phyloP scores from a whole-genome alignment of 2,797 vertebrate species.

The Poeciliopsis presidionis region DNA sequence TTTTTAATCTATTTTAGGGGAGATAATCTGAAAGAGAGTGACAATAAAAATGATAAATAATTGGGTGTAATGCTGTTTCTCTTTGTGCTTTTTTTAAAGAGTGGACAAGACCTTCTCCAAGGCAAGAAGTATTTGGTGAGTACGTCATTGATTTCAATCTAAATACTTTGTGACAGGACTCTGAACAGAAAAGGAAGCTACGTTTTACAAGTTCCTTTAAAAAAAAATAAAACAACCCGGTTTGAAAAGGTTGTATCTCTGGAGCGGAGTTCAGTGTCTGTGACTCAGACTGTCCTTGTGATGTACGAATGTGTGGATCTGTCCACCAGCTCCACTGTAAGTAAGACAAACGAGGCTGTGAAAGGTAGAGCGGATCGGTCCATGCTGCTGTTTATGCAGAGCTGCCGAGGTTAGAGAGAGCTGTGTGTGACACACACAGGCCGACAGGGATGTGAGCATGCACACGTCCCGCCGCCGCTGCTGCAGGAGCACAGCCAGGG shows the following conservation, averaged over 20 bases:
- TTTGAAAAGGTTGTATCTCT: not conserved
- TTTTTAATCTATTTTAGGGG: not conserved
- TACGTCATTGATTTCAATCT: conserved; percentile 18
- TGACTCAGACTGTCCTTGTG: conserved; percentile 13
- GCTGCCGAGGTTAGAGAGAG: conserved; percentile 56
- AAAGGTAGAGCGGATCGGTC: conserved; percentile 50
- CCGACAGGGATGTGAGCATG: conserved; percentile 46
- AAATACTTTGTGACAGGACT: not conserved
- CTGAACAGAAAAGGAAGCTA: not conserved
- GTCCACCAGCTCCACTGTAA: conserved; percentile 27
- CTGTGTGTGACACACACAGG: conserved; percentile 53
- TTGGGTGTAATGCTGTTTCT: not conserved
- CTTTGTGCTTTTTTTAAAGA: conserved; percentile 66
- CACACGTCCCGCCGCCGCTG: conserved; percentile 48
- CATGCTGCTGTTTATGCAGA: conserved; percentile 61
- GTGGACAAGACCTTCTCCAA: conserved; percentile 85
- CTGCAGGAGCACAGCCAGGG: conserved; percentile 55
- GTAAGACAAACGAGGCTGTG: conserved; percentile 55
- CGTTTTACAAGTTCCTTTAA: not conserved
- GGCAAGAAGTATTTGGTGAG: conserved; percentile 82
- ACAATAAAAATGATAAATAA: not conserved
- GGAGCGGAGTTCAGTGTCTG: conserved; percentile 13
- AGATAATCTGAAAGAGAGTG: not conserved
- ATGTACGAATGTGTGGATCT: conserved; percentile 25
- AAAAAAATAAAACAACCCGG: not conserved